Conservation (phyloP, 2,797 vertebrate genomes). For the Brotula barbata region DNA sequence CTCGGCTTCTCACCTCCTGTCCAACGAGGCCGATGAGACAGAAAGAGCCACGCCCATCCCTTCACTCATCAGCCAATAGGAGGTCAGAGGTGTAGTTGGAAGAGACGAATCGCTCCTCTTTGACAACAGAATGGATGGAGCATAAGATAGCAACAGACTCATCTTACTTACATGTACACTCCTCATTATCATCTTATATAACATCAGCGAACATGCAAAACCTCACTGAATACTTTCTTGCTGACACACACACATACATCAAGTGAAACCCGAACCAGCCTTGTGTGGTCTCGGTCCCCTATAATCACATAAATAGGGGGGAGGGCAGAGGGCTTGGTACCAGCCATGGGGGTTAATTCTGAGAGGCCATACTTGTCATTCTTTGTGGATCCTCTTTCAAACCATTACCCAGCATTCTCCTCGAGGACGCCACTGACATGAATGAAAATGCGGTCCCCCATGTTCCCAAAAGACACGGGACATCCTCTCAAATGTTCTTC, state of each 20-base stretch:
- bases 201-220: slow-evolving; percentile 24
- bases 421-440: slow-evolving; percentile 11
- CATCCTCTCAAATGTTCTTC: neutral
- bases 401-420: slow-evolving; percentile 29
- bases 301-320: slow-evolving; percentile 56
- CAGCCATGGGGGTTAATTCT: slow-evolving; percentile 49
- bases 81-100: slow-evolving; percentile 32
- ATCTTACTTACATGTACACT: slow-evolving; percentile 26
- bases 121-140: slow-evolving; percentile 49
- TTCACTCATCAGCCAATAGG: slow-evolving; percentile 52
- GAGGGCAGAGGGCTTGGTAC: slow-evolving; percentile 31
- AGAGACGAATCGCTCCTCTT: slow-evolving; percentile 33
- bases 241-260: slow-evolving; percentile 1
- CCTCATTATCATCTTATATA: slow-evolving; percentile 29
- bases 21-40: slow-evolving; percentile 52
- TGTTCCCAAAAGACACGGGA: slow-evolving; percentile 4
- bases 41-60: slow-evolving; percentile 40
- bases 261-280: slow-evolving; percentile 35
- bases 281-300: slow-evolving; percentile 52
- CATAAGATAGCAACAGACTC: slow-evolving; percentile 35
- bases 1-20: slow-evolving; percentile 51
- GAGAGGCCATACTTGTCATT: slow-evolving; percentile 57
- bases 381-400: slow-evolving; percentile 59
- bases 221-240: slow-evolving; percentile 18
- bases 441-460: slow-evolving; percentile 7